phyloP scores from a whole-genome alignment of 2,888 invertebrate species.

The Drosophila antonietae region DNA sequence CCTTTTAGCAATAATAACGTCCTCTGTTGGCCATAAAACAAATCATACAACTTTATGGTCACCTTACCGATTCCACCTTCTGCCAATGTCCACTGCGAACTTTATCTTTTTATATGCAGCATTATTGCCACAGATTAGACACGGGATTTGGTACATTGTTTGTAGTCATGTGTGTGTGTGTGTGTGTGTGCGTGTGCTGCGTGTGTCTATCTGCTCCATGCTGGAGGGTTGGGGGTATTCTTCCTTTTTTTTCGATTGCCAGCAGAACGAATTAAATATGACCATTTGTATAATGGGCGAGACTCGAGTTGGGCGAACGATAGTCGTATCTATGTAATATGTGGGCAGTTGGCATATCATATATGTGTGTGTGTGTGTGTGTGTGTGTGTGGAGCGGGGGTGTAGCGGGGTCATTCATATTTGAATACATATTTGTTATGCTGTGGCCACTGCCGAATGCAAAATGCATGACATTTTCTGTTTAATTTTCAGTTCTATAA shows the following conservation, averaged over 20 bases:
- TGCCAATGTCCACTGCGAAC: slow-evolving; percentile 68
- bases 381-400: background rate
- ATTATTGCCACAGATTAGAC: slow-evolving; percentile 81
- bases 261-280: slow-evolving; percentile 81
- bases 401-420: slow-evolving; percentile 18
- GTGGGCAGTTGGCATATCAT: slow-evolving; percentile 31
- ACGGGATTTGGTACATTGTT: slow-evolving; percentile 74
- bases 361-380: background rate
- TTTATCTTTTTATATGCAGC: slow-evolving; percentile 81
- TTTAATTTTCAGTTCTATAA: slow-evolving; percentile 75
- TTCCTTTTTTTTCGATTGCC: slow-evolving; percentile 59
- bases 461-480: slow-evolving; percentile 77
- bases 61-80: slow-evolving; percentile 56
- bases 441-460: slow-evolving; percentile 63
- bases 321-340: slow-evolving; percentile 38
- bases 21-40: slow-evolving; percentile 80
- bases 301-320: slow-evolving; percentile 40
- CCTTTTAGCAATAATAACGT: slow-evolving; percentile 80
- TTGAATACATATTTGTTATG: slow-evolving; percentile 40
- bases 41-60: slow-evolving; percentile 81
- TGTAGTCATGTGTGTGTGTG: background rate
- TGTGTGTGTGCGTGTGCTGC: slow-evolving; percentile 5
- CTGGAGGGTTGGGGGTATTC: slow-evolving; percentile 10
- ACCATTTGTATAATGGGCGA: slow-evolving; percentile 76
- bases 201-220: slow-evolving; percentile 9